Conservation (phyloP, 2,113 vertebrate genomes). For the Stegastes partitus region DNA sequence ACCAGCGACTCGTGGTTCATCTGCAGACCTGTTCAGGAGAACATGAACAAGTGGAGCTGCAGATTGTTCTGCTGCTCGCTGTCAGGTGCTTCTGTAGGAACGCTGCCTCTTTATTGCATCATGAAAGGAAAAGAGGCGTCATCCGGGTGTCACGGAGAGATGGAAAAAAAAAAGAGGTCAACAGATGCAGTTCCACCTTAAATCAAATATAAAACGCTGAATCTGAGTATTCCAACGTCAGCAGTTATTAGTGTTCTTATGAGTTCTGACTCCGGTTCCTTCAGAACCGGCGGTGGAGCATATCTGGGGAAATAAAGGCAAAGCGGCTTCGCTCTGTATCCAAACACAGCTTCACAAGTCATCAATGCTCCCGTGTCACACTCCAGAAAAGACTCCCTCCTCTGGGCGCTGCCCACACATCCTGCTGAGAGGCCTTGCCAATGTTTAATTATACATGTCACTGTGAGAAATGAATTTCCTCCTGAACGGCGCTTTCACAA, state of each 20-base stretch:
- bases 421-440: slow-evolving; percentile 4
- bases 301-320: slow-evolving; percentile 1
- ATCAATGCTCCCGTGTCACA: not conserved
- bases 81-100: not conserved
- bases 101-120: too few relatives aligned
- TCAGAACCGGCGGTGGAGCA: not conserved
- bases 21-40: too few relatives aligned
- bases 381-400: not conserved
- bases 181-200: too few relatives aligned
- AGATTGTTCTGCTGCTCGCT: not conserved
- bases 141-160: not conserved
- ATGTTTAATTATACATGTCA: slow-evolving; percentile 20
- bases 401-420: not conserved
- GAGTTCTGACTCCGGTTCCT: too few relatives aligned
- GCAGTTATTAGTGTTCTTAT: not conserved
- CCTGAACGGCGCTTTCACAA: not conserved
- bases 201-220: too few relatives aligned
- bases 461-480: slow-evolving; percentile 12
- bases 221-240: slow-evolving; percentile 8
- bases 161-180: not conserved
- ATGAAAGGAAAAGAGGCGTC: not conserved
- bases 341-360: not conserved
- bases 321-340: not conserved
- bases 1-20: too few relatives aligned
- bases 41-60: not conserved